Evolutionary conservation across 2,797 vertebrate genomes (phyloP).

Genomic region (Cryptoblepharus egeriae): DNA sequence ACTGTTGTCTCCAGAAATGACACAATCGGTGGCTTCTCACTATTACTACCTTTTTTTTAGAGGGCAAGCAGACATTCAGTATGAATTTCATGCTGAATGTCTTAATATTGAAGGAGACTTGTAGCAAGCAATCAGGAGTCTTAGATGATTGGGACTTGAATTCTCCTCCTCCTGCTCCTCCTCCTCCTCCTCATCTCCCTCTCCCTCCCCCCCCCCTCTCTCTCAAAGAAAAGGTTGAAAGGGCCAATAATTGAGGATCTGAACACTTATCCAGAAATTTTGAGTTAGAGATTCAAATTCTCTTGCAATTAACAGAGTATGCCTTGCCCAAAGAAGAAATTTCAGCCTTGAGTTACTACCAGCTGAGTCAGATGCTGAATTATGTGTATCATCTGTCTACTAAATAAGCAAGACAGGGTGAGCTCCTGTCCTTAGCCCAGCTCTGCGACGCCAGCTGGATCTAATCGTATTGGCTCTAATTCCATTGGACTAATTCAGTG

Average conservation of each 20-base stretch:
- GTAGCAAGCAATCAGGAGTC: background rate
- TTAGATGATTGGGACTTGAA: too few species aligned
- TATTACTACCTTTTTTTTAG: too few species aligned
- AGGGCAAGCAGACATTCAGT: background rate
- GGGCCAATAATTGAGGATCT: too few species aligned
- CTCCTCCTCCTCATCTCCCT: background rate
- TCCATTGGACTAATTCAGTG: too few species aligned
- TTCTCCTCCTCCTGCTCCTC: too few species aligned
- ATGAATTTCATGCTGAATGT: background rate
- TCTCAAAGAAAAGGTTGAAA: too few species aligned
- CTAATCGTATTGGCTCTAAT: too few species aligned
- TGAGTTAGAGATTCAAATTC: background rate
- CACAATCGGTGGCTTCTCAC: background rate
- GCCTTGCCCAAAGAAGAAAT: background rate
- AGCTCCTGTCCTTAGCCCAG: too few species aligned
- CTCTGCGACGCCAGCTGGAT: too few species aligned
- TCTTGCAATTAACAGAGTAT: background rate
- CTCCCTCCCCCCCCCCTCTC: background rate
- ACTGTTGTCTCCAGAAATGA: background rate
- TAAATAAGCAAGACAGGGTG: background rate
- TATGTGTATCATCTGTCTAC: background rate
- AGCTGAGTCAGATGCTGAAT: too few species aligned
- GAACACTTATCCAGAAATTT: too few species aligned
- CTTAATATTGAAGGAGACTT: background rate
- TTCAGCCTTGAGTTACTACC: background rate